Percentiles rank a stretch among this genome's conserved stretches.
Evolutionary conservation across 1,140 invertebrate species (phyloP).

Genomic region (Hylaeus volcanicus): DNA sequence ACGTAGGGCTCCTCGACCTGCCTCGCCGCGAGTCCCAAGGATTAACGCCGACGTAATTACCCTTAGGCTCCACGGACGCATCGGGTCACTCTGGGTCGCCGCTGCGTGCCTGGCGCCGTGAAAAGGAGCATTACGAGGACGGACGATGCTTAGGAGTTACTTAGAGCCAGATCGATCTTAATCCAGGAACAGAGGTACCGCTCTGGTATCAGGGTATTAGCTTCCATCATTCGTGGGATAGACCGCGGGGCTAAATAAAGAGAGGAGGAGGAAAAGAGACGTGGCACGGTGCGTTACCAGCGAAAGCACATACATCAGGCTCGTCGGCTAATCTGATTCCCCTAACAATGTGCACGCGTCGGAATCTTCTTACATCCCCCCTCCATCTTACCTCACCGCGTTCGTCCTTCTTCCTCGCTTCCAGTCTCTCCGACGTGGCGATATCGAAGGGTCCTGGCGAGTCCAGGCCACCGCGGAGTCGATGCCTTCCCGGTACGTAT

Average conservation of each 20-base stretch:
- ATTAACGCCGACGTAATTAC: constrained; percentile 12
- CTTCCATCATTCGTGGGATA: constrained; percentile 52
- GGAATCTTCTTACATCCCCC: constrained; percentile 79
- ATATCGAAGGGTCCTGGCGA: not conserved
- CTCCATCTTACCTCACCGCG: constrained; percentile 16
- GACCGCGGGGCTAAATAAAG: constrained; percentile 35
- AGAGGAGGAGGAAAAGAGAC: constrained; percentile 13
- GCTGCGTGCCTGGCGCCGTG: constrained; percentile 53
- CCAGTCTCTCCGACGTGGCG: not conserved
- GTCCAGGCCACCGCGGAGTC: constrained; percentile 19
- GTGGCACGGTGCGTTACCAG: constrained; percentile 64
- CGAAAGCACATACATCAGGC: constrained; percentile 78
- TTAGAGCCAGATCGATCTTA: constrained; percentile 71
- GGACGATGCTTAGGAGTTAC: constrained; percentile 60
- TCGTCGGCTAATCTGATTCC: constrained; percentile 80
- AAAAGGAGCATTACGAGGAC: constrained; percentile 56
- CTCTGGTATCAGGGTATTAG: constrained; percentile 66
- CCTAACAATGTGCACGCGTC: constrained; percentile 81
- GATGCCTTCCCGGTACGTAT: constrained; percentile 63
- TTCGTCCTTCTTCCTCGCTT: constrained; percentile 8
- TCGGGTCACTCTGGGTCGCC: not conserved
- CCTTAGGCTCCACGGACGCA: no score
- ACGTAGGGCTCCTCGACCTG: no score
- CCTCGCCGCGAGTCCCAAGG: no score
- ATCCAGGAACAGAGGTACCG: constrained; percentile 66